phyloP scores from a whole-genome alignment of 2,797 vertebrate genomes.

The Gorsachius magnificus region DNA sequence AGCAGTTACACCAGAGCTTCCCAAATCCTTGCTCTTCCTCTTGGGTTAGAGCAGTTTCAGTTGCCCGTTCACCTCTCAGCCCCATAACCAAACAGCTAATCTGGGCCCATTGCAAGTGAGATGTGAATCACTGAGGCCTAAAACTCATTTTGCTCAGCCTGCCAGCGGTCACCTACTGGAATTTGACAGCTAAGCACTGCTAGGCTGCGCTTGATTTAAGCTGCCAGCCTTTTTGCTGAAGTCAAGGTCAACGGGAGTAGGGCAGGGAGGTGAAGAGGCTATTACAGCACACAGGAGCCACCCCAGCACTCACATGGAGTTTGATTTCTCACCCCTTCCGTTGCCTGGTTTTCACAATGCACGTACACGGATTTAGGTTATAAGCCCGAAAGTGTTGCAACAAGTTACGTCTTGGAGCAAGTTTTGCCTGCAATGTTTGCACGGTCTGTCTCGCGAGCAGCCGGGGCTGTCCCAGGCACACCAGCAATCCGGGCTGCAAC shows the following conservation, averaged over 20 bases:
- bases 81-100: background rate
- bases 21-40: background rate
- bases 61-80: background rate
- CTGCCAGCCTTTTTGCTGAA: background rate
- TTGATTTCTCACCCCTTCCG: background rate
- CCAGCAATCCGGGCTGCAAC: background rate
- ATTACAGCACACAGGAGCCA: background rate
- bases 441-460: accelerated
- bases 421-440: background rate
- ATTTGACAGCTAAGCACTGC: constrained; percentile 31
- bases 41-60: background rate
- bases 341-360: background rate
- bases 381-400: background rate
- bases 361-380: background rate
- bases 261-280: background rate
- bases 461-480: background rate
- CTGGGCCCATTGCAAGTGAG: background rate
- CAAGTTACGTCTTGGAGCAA: background rate
- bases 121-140: background rate
- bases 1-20: background rate
- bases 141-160: background rate
- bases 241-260: constrained; percentile 19
- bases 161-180: background rate
- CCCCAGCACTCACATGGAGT: background rate
- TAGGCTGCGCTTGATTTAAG: background rate